A percentile compares a stretch with the other conserved stretches of the same genome.
Evolutionary conservation across 2,888 invertebrate genomes (phyloP).

Genomic region (Mimachlamys varia): DNA sequence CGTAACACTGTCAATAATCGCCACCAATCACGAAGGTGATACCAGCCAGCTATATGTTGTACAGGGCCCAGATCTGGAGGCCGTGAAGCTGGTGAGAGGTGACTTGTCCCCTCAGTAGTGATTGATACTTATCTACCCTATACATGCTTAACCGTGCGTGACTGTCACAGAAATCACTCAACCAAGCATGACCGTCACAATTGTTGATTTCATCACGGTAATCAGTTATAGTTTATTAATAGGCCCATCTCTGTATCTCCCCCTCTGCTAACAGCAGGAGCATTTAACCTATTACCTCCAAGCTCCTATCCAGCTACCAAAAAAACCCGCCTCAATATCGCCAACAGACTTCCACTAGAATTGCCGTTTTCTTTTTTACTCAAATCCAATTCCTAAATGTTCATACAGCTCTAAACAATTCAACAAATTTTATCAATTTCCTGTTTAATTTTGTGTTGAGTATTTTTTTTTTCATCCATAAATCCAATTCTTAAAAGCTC

Average conservation of each 20-base stretch:
- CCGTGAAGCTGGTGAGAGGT: not conserved
- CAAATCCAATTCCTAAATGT: not conserved
- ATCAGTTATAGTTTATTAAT: not conserved
- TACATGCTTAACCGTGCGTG: conserved; percentile 1
- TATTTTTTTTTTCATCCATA: not conserved
- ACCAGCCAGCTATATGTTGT: not conserved
- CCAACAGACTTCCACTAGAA: not conserved
- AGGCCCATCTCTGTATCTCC: not conserved
- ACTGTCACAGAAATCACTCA: conserved; percentile 15
- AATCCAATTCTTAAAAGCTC: conserved; percentile 23
- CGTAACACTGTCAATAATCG: not conserved
- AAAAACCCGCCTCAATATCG: not conserved
- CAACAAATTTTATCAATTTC: conserved; percentile 36
- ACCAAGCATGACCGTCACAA: not conserved
- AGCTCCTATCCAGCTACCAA: not conserved
- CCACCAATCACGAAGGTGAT: not conserved
- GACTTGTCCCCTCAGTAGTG: not conserved
- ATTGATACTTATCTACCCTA: not conserved
- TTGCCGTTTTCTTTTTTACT: not conserved
- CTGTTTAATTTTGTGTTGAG: not conserved
- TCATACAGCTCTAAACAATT: not conserved
- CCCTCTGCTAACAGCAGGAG: not conserved
- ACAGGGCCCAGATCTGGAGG: not conserved
- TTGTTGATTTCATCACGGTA: conserved; percentile 15
- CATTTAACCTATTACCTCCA: not conserved